Evolutionary conservation across 2,113 vertebrate species (phyloP), one percentile per base, ranked within the genome.

Genomic region (Stegastes partitus): DNA sequence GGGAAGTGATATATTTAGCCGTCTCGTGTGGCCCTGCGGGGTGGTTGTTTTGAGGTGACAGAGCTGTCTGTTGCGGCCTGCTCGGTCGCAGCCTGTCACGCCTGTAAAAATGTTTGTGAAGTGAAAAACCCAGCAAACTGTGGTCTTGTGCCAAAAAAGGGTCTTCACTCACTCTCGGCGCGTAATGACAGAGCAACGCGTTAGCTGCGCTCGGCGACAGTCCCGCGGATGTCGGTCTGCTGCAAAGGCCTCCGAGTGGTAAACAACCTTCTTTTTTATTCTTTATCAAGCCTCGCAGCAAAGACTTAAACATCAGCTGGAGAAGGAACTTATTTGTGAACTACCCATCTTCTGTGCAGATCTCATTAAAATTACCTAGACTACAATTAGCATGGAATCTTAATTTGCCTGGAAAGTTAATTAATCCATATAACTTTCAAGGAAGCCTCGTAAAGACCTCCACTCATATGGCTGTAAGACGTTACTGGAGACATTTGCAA

Each of bases 71-170:
- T 84, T 71, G 77, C 89, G 90, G 91, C 85, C 53, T 69, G 58
- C 84, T 90, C 54, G 86, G 91, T 93, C 71, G 42, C 77, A 83
- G 88, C 74, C 83, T 92, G 89, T 90, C 83, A 91, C 34, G 86
- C 86, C 86, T 91, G 86, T 93, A 93, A 94, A 95, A 93, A 93
- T 94, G 90, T 94, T 92, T 94, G 92, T 91, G 79, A 93, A 91
- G 89, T 81, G 89, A 94, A 94, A 90, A 91, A 80, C 56, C 85
- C 80, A 83, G 76, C 86, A 75, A 89, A 79, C 68, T 83, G 91
- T 77, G 84, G 90, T 91, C 55, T 76, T 3, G 89, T 80, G 88
- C 91, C 89, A 85, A 92, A 91, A 87, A 86, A 85, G 77, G 86
- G 81, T 87, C 91, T 84, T 92, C 83, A 56, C 62, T 91, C 77